Base-by-base conservation (phyloP, 2,888 invertebrate genomes). In the Acrocyrtus sp. region DNA sequence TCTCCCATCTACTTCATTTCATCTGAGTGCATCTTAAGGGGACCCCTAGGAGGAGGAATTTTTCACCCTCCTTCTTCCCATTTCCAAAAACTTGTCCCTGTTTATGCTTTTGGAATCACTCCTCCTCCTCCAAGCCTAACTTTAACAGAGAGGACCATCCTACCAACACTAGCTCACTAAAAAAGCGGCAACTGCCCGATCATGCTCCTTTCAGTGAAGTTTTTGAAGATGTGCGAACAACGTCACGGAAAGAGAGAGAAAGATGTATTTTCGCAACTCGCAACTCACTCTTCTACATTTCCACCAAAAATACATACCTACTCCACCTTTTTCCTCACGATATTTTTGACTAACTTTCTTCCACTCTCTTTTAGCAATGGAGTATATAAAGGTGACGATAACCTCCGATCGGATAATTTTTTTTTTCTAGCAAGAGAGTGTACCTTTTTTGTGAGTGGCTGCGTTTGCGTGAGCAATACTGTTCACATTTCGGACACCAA, bases 111-210 rank as follows among this genome's bases (percentile, higher is more conserved):
- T 51, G 34, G 34, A 12, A 34, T 8, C 34, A 34, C 34, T 34
- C 34, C 34, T 34, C 34, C 34, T 34, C 34, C 34, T 34, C 34
- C 34, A 34, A 8, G 6, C 34, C 34, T 12, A 34, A 34, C 34
- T n/a, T n/a, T n/a, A 34, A 34, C 34, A 34, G 34, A 34, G 34
- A 5, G 6, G 6, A 34, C 34, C 34, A 34, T 34, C 50, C 22
- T 24, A 51, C 17, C 26, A 21, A 26, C 50, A 12, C 50, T 24
- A 12, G 12, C 6, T 8, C 12, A 24, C 24, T 27, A 53, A 53
- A 53, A 53, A 53, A 53, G 53, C 53, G 53, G 53, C 53, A 53
- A 53, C 34, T 12, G 19, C 6, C 15, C 19, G 34, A 29, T 53
- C 53, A 53, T 53, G 53, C 53, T 53, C 53, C 34, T 34, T 12